Percentiles rank a stretch among this genome's conserved stretches.
These are phyloP conservation scores for Struthio camelus DNA, from an alignment of 2,113 vertebrate species.

Conservation along the genomic window DNA sequence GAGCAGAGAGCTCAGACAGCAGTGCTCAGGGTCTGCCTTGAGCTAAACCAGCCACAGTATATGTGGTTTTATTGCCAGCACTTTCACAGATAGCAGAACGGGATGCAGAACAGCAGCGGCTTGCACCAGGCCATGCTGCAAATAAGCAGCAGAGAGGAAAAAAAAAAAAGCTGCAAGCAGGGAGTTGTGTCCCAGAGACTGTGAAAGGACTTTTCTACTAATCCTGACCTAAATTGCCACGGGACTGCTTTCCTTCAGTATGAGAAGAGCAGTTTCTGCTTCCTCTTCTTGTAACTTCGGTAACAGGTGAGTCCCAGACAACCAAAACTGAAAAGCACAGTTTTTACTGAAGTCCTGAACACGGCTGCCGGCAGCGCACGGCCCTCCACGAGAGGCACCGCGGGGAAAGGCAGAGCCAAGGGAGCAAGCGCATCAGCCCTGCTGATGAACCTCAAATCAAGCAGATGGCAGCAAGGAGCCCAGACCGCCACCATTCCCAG, in stretches of 20 bases:
- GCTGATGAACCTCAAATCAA: fast-evolving
- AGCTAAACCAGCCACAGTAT: not conserved
- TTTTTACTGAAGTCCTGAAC: not conserved
- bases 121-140: not conserved
- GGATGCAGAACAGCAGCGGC: fast-evolving
- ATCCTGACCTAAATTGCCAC: not conserved
- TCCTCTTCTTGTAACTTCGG: not conserved
- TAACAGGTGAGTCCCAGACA: not conserved
- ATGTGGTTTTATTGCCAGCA: fast-evolving
- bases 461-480: not conserved
- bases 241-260: not conserved
- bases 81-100: not conserved
- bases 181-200: not conserved
- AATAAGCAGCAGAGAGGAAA: not conserved
- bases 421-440: not conserved
- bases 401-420: not conserved
- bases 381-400: too few species aligned
- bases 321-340: fast-evolving
- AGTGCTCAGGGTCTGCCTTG: fast-evolving
- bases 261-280: not conserved
- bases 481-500: fast-evolving
- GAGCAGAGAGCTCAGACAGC: not conserved
- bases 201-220: not conserved
- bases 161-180: not conserved
- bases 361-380: too few species aligned